Percentiles rank a stretch among this genome's conserved stretches.
Conservation (phyloP, 2,113 vertebrate genomes). For the Myanophis thanlyinensis region DNA sequence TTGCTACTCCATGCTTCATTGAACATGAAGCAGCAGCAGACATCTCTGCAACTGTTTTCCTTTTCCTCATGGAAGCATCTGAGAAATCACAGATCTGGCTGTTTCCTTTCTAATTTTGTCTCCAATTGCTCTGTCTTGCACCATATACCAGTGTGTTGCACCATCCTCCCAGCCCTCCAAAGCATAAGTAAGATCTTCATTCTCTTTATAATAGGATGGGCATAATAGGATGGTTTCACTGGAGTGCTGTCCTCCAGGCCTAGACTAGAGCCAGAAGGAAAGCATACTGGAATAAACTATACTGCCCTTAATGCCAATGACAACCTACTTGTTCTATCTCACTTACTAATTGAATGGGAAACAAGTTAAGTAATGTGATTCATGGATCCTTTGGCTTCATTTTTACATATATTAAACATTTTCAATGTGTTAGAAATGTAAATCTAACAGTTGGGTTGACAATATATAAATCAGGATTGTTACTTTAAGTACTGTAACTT, state of each 20-base stretch:
- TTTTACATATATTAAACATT: background rate
- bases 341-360: background rate
- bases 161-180: background rate
- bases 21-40: background rate
- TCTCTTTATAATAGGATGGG: background rate
- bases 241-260: background rate
- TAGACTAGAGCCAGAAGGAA: background rate
- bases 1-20: background rate
- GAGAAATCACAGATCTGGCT: background rate
- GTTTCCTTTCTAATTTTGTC: background rate
- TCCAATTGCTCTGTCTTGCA: background rate
- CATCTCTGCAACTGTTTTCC: background rate
- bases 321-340: background rate
- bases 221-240: background rate
- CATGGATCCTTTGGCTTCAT: background rate
- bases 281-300: background rate
- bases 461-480: too few species aligned
- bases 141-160: background rate
- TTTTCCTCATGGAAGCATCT: background rate
- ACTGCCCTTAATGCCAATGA: background rate
- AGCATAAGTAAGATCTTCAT: background rate
- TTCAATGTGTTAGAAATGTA: too few species aligned
- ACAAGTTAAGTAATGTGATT: background rate
- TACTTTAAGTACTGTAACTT: too few species aligned
- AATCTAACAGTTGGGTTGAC: too few species aligned